These are phyloP conservation scores for Spongilla lacustris DNA, from an alignment of 37 sponge, comb jelly and placozoan genomes.

Conservation along the genomic window DNA sequence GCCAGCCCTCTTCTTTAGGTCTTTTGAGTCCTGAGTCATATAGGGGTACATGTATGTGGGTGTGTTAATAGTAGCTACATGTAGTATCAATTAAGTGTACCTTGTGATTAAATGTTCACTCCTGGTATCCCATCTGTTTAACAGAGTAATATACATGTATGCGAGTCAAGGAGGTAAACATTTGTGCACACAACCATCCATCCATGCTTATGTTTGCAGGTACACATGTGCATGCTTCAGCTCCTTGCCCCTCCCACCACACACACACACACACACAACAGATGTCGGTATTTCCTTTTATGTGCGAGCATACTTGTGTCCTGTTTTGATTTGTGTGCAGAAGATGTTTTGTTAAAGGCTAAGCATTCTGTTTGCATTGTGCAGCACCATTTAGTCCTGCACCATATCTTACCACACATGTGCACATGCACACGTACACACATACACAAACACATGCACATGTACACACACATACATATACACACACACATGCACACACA, in stretches of 20 bases:
- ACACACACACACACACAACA: neutral
- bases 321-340: too few relatives aligned
- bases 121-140: neutral
- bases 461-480: neutral
- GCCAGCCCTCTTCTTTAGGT: too few relatives aligned
- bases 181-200: conserved; percentile 11
- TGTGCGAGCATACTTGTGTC: too few relatives aligned
- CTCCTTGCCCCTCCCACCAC: too few relatives aligned
- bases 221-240: too few relatives aligned
- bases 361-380: too few relatives aligned
- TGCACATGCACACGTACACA: conserved; percentile 12
- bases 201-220: neutral
- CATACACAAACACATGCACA: conserved; percentile 13
- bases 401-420: neutral
- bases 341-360: too few relatives aligned
- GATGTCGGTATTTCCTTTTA: too few relatives aligned
- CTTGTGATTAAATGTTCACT: neutral
- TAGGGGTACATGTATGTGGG: too few relatives aligned
- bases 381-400: too few relatives aligned
- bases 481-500: conserved; percentile 10
- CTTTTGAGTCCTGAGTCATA: too few relatives aligned
- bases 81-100: neutral
- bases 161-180: conserved; percentile 12
- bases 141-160: neutral
- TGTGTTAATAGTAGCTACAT: neutral